These are phyloP conservation scores for Cybosia mesomella DNA, from an alignment of 2,888 invertebrate genomes.

Conservation along the genomic window DNA sequence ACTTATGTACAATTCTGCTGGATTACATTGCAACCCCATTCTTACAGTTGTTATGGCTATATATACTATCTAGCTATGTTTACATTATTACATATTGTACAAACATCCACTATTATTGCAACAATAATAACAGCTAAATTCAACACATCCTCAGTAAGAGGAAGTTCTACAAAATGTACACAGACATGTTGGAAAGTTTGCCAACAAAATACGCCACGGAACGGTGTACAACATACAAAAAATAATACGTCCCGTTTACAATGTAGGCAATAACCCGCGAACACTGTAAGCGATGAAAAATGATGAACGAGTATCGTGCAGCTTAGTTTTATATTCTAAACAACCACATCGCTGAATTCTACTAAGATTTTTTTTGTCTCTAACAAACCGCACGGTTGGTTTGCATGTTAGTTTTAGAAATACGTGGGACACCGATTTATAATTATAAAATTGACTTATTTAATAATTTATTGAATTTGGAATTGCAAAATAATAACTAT, in stretches of 20 bases:
- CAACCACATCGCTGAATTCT: background rate
- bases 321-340: background rate
- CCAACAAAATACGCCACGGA: slow-evolving; percentile 10
- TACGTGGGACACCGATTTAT: too few species aligned
- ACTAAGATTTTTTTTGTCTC: background rate
- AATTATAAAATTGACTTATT: too few species aligned
- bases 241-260: slow-evolving; percentile 53
- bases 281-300: slow-evolving; percentile 59
- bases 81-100: background rate
- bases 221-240: slow-evolving; percentile 40
- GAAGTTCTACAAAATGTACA: slow-evolving; percentile 12
- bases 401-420: background rate
- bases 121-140: slow-evolving; percentile 15
- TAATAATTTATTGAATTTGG: too few species aligned
- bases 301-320: slow-evolving; percentile 53
- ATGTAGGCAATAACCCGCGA: slow-evolving; percentile 55
- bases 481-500: too few species aligned
- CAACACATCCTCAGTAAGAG: slow-evolving; percentile 6
- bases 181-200: slow-evolving; percentile 12
- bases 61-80: background rate
- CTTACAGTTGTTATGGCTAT: too few species aligned
- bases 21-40: too few species aligned
- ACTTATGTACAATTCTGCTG: too few species aligned
- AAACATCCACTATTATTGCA: slow-evolving; percentile 8
- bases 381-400: background rate